A percentile compares a stretch with the other conserved stretches of the same genome.
Conservation (phyloP, 2,888 invertebrate genomes). For the Thalpophila matura region DNA sequence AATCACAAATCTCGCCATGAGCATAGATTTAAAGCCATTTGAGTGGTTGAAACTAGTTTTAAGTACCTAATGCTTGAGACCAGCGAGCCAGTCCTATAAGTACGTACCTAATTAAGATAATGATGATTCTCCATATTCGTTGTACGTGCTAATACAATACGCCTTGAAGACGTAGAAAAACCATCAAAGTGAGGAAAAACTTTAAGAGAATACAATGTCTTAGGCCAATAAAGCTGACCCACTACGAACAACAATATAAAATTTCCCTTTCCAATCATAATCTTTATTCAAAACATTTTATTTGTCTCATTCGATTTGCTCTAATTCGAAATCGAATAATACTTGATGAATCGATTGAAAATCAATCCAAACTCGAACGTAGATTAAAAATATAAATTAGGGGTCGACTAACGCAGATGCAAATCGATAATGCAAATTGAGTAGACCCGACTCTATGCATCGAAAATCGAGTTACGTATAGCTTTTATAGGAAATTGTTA, state of each 20-base stretch:
- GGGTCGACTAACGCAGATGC: slow-evolving; percentile 30
- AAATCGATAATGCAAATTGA: slow-evolving; percentile 39
- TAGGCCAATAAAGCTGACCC: slow-evolving; percentile 8
- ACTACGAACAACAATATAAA: slow-evolving; percentile 24
- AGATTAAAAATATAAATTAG: slow-evolving; percentile 50
- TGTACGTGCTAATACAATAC: not conserved
- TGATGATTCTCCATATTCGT: not conserved
- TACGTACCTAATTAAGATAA: slow-evolving; percentile 7
- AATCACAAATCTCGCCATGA: too few species aligned
- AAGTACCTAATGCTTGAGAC: too few species aligned
- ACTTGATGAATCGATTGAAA: slow-evolving; percentile 45
- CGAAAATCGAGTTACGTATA: slow-evolving; percentile 23
- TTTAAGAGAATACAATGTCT: slow-evolving; percentile 11
- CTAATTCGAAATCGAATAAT: slow-evolving; percentile 49
- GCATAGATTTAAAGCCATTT: too few species aligned
- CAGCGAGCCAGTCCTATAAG: too few species aligned
- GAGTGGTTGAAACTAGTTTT: too few species aligned
- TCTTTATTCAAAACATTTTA: slow-evolving; percentile 42
- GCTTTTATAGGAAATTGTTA: slow-evolving; percentile 12
- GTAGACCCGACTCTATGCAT: slow-evolving; percentile 18
- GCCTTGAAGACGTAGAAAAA: not conserved
- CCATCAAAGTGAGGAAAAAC: not conserved
- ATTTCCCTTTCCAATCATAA: slow-evolving; percentile 58
- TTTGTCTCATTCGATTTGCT: slow-evolving; percentile 51
- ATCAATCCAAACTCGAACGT: slow-evolving; percentile 36